Percentiles rank a stretch among this genome's conserved stretches.
Conservation (phyloP, 64 coral and sea anemone genomes). For the Actinia equina region DNA sequence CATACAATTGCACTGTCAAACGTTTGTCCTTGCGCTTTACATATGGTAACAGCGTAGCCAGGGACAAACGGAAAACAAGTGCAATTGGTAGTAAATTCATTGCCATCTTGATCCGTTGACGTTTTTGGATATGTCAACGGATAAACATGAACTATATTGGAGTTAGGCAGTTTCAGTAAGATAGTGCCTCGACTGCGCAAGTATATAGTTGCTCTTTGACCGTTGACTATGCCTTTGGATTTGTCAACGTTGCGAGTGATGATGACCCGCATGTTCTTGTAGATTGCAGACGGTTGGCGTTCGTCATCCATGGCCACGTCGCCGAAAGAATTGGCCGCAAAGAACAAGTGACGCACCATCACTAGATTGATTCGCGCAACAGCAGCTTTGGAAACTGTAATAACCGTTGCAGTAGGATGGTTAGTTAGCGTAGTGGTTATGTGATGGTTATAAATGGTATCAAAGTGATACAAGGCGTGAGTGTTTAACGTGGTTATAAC, state of each 20-base stretch:
- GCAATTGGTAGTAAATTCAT: background rate
- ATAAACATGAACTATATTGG: background rate
- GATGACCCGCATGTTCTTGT: conserved; percentile 1
- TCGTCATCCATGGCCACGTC: background rate
- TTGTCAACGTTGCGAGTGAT: conserved; percentile 36
- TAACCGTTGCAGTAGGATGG: background rate
- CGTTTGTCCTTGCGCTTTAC: background rate
- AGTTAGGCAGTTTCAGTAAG: background rate
- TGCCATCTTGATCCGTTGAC: background rate
- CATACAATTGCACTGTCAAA: background rate
- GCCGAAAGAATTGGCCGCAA: background rate
- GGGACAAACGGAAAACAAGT: background rate
- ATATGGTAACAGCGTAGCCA: background rate
- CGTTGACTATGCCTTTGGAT: background rate
- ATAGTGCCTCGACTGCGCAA: background rate
- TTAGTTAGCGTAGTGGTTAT: background rate
- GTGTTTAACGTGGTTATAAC: no score
- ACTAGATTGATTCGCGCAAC: background rate
- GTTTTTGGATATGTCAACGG: background rate
- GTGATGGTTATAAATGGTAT: no score
- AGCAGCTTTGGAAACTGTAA: conserved; percentile 10
- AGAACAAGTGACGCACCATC: background rate
- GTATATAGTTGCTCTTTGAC: background rate
- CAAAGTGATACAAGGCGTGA: no score
- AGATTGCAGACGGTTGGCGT: background rate